Evolutionary conservation across 1,140 invertebrate species (phyloP).

Genomic region (Cydia splendana): DNA sequence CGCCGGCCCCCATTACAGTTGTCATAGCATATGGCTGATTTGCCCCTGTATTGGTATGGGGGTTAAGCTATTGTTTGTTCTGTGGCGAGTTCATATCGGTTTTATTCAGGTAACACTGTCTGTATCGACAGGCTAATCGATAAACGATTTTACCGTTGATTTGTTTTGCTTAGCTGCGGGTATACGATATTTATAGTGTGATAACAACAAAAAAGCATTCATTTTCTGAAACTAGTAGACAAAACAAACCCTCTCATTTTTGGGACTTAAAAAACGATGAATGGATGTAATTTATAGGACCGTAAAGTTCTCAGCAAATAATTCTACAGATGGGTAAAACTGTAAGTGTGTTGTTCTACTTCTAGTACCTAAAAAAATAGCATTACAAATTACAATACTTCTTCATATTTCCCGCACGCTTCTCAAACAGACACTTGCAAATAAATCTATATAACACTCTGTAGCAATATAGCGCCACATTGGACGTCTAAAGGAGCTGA

Average conservation of each 20-base stretch:
- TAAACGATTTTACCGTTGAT: constrained; percentile 14
- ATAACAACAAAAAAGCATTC: not conserved
- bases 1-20: constrained; percentile 49
- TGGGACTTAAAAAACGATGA: no score
- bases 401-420: not conserved
- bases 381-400: no score
- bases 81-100: constrained; percentile 23
- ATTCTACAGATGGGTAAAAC: no score
- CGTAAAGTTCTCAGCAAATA: no score
- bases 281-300: no score
- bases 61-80: constrained; percentile 60
- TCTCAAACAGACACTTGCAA: not conserved
- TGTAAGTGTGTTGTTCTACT: no score
- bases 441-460: constrained; percentile 9
- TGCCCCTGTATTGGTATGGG: constrained; percentile 41
- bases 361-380: no score
- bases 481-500: constrained; percentile 31
- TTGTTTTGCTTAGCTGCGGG: constrained; percentile 1
- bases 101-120: constrained; percentile 14
- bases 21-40: constrained; percentile 68
- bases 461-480: constrained; percentile 17
- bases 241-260: no score
- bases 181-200: not conserved
- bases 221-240: no score
- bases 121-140: constrained; percentile 12